phyloP scores from a whole-genome alignment of 2,888 invertebrate species.

The Rotaria magnacalcarata region DNA sequence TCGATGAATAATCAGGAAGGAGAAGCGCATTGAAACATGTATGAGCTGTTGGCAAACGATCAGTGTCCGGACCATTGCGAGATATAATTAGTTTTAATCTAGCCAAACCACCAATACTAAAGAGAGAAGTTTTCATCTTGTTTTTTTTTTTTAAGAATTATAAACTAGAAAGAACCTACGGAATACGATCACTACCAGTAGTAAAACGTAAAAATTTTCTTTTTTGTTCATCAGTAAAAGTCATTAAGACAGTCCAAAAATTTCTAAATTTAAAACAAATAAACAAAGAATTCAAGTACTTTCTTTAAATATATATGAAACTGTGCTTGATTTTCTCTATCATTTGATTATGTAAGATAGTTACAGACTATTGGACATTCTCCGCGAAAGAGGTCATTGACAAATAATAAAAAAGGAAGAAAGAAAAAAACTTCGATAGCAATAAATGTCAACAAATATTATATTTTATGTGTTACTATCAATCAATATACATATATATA shows the following conservation, averaged over 20 bases:
- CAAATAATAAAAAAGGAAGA: background rate
- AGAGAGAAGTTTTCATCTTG: no score
- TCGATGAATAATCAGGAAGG: constrained; percentile 78
- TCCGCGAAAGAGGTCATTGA: background rate
- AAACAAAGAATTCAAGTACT: no score
- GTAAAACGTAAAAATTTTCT: constrained; percentile 81
- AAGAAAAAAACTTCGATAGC: background rate
- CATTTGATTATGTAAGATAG: background rate
- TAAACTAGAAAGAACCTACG: constrained; percentile 54
- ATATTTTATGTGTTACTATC: no score
- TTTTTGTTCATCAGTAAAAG: constrained; percentile 74
- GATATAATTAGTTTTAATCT: constrained; percentile 82
- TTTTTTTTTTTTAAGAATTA: background rate
- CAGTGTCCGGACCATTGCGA: constrained; percentile 83
- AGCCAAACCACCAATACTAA: constrained; percentile 74
- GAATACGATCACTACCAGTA: constrained; percentile 85
- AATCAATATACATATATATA: no score
- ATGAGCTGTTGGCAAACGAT: constrained; percentile 85
- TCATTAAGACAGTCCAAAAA: constrained; percentile 68
- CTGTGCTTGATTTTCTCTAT: no score
- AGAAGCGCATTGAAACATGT: constrained; percentile 90
- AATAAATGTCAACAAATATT: no score
- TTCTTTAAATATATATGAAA: no score
- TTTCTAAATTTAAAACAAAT: constrained; percentile 49
- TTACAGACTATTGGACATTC: background rate